Percentiles rank a stretch among this genome's conserved stretches.
Conservation (phyloP, 2,888 invertebrate species). For the Eristalis tenax region DNA sequence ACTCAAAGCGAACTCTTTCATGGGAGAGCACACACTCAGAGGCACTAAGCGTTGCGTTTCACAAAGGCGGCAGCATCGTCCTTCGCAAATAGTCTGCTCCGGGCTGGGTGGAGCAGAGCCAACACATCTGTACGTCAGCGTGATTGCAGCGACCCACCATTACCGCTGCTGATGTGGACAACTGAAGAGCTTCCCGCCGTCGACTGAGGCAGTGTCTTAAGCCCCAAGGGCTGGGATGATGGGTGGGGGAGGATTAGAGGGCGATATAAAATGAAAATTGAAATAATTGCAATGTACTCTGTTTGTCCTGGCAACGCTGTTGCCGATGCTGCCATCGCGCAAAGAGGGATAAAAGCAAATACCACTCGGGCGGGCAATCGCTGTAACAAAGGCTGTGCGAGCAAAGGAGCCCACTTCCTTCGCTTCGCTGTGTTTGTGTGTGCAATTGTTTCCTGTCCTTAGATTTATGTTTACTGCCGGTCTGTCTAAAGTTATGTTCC, state of each 20-base stretch:
- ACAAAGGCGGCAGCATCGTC: conserved; percentile 18
- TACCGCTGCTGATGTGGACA: conserved; percentile 16
- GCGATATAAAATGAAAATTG: conserved; percentile 19
- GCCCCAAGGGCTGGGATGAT: background rate
- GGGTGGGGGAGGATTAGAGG: background rate
- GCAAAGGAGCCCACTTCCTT: conserved; percentile 16
- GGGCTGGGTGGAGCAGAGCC: background rate
- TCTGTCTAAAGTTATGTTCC: conserved; percentile 36
- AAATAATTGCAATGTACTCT: conserved; percentile 49
- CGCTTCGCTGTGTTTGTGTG: conserved; percentile 3
- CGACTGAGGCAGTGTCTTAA: background rate
- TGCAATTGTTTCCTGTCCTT: conserved; percentile 42
- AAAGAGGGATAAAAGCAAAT: conserved; percentile 37
- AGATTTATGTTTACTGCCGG: conserved; percentile 58
- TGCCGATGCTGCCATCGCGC: background rate
- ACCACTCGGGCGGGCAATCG: conserved; percentile 20
- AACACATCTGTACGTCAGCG: background rate
- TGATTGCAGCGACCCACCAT: conserved; percentile 28
- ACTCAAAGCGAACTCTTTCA: conserved; percentile 38
- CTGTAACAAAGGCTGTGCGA: conserved; percentile 17
- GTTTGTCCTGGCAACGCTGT: conserved; percentile 13
- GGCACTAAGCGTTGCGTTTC: conserved; percentile 26
- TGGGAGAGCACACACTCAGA: conserved; percentile 42
- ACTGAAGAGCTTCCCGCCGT: conserved; percentile 32
- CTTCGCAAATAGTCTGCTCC: background rate